Evolutionary conservation across 2,113 vertebrate genomes (phyloP).

Genomic region (Climacteris rufus): DNA sequence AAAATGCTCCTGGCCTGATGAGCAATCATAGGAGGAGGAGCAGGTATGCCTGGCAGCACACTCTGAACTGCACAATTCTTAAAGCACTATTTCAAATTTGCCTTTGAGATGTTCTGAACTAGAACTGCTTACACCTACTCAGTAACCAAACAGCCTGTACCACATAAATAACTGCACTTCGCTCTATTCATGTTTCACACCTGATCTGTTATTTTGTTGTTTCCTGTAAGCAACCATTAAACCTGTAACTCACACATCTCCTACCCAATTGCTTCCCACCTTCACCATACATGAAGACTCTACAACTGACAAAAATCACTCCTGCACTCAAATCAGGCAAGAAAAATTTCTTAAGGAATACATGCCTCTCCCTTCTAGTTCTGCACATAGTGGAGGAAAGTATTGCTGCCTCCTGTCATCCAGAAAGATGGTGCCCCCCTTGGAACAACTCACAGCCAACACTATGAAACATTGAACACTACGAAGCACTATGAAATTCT

Average conservation of each 20-base stretch:
- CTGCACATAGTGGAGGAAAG: not conserved
- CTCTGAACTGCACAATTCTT: not conserved
- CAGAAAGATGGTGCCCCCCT: not conserved
- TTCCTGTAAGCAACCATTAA: not conserved
- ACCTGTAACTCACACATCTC: not conserved
- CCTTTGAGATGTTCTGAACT: not conserved
- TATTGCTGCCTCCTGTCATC: not conserved
- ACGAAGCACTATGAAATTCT: not conserved
- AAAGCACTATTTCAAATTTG: not conserved
- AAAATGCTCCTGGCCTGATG: not conserved
- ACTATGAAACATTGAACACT: not conserved
- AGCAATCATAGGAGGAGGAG: fast-evolving
- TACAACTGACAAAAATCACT: not conserved
- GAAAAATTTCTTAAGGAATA: not conserved
- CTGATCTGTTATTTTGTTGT: not conserved
- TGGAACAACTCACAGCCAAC: not conserved
- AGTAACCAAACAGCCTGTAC: not conserved
- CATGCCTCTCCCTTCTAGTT: not conserved
- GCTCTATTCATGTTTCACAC: not conserved
- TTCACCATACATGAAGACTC: not conserved
- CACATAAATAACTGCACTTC: not conserved
- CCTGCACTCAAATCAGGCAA: not conserved
- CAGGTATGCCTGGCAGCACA: not conserved
- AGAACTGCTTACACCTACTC: not conserved
- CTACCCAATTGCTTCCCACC: not conserved